Conservation (phyloP, 2,888 invertebrate species). For the Agrotis ipsilon region DNA sequence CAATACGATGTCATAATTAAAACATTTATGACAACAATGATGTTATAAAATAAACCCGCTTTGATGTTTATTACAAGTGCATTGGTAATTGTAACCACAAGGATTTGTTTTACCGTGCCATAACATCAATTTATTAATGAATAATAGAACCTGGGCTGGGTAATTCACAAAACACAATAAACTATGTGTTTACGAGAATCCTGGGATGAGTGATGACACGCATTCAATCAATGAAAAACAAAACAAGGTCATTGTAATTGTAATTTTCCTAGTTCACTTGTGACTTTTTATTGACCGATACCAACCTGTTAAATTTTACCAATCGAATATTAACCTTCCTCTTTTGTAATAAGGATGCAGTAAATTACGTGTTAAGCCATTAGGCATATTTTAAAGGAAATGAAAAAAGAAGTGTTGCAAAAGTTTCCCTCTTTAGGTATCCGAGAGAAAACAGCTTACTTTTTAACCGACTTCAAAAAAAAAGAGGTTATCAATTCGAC, state of each 20-base stretch:
- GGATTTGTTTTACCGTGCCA: neutral
- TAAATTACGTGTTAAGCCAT: neutral
- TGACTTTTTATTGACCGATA: neutral
- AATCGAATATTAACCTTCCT: too few relatives aligned
- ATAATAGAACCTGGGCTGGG: slow-evolving; percentile 4
- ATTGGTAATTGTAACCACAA: slow-evolving; percentile 1
- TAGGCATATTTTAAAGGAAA: too few relatives aligned
- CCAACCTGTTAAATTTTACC: too few relatives aligned
- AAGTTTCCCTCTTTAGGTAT: too few relatives aligned
- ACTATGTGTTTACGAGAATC: neutral
- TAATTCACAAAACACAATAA: neutral
- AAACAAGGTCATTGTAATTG: slow-evolving; percentile 13
- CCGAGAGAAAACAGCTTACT: too few relatives aligned
- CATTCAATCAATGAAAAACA: slow-evolving; percentile 7
- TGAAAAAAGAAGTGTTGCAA: too few relatives aligned
- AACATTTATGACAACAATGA: slow-evolving; percentile 1
- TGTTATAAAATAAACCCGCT: neutral
- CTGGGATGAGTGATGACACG: neutral
- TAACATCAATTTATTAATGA: neutral
- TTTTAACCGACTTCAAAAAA: too few relatives aligned
- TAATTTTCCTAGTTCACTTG: neutral
- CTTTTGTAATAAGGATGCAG: too few relatives aligned
- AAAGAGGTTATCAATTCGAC: too few relatives aligned
- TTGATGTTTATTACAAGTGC: neutral
- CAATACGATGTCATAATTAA: slow-evolving; percentile 13